phyloP scores from a whole-genome alignment of 2,113 vertebrate species.

The Prionailurus bengalensis region DNA sequence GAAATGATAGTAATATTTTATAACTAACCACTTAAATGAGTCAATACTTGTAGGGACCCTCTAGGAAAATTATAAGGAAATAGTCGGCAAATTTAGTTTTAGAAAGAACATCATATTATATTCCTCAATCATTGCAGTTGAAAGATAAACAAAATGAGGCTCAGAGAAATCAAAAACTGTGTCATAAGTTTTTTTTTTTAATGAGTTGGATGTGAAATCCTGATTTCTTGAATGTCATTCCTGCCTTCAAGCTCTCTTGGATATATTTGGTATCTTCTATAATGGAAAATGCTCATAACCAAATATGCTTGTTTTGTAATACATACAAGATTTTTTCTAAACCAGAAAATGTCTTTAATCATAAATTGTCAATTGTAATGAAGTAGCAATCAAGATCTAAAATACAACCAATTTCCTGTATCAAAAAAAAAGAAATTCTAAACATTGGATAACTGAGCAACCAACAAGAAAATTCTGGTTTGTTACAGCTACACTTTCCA shows the following conservation, averaged over 20 bases:
- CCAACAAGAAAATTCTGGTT: not conserved
- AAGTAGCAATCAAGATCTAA: not conserved
- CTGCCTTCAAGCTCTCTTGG: not conserved
- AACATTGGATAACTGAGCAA: not conserved
- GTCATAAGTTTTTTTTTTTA: not conserved
- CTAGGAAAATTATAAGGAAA: not conserved
- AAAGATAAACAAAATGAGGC: not conserved
- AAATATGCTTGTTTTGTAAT: not conserved
- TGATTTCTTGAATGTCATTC: not conserved
- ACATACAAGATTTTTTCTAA: not conserved
- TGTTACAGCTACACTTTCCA: not conserved
- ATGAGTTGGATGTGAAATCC: not conserved
- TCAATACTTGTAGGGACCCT: not conserved
- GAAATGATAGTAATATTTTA: not conserved
- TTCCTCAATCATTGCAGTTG: not conserved
- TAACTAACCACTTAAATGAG: not conserved
- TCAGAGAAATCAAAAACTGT: not conserved
- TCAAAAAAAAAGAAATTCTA: not conserved
- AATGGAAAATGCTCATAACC: not conserved
- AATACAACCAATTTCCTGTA: not conserved
- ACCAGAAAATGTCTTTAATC: not conserved
- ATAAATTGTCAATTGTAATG: not conserved
- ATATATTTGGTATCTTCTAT: not conserved
- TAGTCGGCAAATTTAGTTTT: not conserved
- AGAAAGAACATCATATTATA: not conserved